Evolutionary conservation across 2,113 vertebrate species (phyloP).

Genomic region (Platichthys flesus): DNA sequence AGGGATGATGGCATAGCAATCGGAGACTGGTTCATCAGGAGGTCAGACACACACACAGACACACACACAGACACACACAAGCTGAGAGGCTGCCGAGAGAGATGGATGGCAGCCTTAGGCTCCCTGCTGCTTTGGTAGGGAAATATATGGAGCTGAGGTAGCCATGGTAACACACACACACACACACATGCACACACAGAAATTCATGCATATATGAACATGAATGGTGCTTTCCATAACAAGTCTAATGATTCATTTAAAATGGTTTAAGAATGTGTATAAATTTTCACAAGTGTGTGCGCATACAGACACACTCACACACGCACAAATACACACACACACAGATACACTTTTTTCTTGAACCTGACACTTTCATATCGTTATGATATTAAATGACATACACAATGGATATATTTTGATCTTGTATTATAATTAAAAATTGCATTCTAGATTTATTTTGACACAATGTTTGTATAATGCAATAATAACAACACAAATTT

Average conservation of each 20-base stretch:
- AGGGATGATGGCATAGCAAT: constrained; percentile 35
- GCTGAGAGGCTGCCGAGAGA: constrained; percentile 46
- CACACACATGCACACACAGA: background rate
- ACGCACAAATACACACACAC: background rate
- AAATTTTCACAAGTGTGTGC: background rate
- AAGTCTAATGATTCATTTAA: constrained; percentile 21
- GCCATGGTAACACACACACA: constrained; percentile 45
- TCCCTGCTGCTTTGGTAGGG: constrained; percentile 94
- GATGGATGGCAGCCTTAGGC: constrained; percentile 88
- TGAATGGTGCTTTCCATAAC: constrained; percentile 16
- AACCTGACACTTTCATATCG: background rate
- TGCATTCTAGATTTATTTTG: too few species aligned
- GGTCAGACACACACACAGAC: constrained; percentile 48
- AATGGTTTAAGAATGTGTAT: constrained; percentile 6
- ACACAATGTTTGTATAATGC: too few species aligned
- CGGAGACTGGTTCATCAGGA: constrained; percentile 53
- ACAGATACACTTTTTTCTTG: background rate
- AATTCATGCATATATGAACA: constrained; percentile 2
- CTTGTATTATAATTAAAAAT: too few species aligned
- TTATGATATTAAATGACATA: background rate
- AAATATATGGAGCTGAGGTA: constrained; percentile 88
- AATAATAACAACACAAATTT: background rate
- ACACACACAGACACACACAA: constrained; percentile 19
- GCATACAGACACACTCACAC: background rate
- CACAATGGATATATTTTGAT: background rate